phyloP scores from a whole-genome alignment of 2,888 invertebrate genomes.

The Cryptus viduatorius region DNA sequence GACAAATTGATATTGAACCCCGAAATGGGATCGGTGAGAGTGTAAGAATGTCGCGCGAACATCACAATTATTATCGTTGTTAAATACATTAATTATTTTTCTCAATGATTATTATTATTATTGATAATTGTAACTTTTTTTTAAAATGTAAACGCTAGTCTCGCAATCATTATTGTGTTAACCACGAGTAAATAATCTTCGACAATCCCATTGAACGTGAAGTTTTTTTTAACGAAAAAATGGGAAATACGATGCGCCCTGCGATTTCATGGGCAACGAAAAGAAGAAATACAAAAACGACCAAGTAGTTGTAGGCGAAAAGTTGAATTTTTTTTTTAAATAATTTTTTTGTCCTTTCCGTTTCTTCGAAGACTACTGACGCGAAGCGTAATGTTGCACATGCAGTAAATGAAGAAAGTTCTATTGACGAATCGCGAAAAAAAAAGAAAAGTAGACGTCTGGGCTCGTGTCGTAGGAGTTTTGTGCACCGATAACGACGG shows the following conservation, averaged over 20 bases:
- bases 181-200: slow-evolving; percentile 39
- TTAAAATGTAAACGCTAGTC: slow-evolving; percentile 81
- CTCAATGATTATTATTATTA: slow-evolving; percentile 43
- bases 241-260: slow-evolving; percentile 54
- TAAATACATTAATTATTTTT: slow-evolving; percentile 50
- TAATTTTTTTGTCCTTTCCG: slow-evolving; percentile 30
- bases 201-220: slow-evolving; percentile 41
- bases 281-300: slow-evolving; percentile 58
- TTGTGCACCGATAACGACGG: slow-evolving; percentile 65
- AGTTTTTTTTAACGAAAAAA: slow-evolving; percentile 35
- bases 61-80: slow-evolving; percentile 46
- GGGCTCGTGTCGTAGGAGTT: slow-evolving; percentile 66
- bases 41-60: slow-evolving; percentile 45
- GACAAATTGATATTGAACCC: slow-evolving; percentile 65
- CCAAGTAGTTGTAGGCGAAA: slow-evolving; percentile 68
- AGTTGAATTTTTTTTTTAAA: slow-evolving; percentile 43
- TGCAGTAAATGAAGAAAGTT: slow-evolving; percentile 40
- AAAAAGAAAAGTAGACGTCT: slow-evolving; percentile 43
- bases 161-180: slow-evolving; percentile 67
- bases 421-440: slow-evolving; percentile 33
- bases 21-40: slow-evolving; percentile 37
- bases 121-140: slow-evolving; percentile 56
- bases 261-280: slow-evolving; percentile 62
- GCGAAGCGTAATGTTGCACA: slow-evolving; percentile 46
- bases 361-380: slow-evolving; percentile 44